Evolutionary conservation across 2,113 vertebrate species (phyloP).

Genomic region (Cettia cetti): DNA sequence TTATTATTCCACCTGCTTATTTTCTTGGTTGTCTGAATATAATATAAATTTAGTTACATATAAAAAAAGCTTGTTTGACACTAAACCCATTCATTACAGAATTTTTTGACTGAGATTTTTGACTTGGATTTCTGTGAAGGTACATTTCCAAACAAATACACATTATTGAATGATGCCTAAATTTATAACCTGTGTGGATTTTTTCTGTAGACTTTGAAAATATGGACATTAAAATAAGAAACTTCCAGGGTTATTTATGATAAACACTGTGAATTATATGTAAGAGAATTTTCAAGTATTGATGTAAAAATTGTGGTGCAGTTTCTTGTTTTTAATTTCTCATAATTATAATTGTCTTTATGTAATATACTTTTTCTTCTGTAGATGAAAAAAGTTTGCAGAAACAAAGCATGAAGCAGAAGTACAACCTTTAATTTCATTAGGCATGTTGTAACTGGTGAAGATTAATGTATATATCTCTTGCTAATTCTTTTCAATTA

Average conservation of each 20-base stretch:
- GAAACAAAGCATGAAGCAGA: conserved; percentile 55
- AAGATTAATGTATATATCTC: conserved; percentile 91
- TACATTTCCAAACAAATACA: background rate
- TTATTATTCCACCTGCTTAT: background rate
- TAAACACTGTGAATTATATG: background rate
- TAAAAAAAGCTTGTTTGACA: background rate
- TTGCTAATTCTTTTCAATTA: conserved; percentile 86
- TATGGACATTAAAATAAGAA: background rate
- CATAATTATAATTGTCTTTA: background rate
- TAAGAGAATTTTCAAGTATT: background rate
- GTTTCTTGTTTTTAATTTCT: background rate
- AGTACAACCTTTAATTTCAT: conserved; percentile 80
- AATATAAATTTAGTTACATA: background rate
- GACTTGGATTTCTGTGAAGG: background rate
- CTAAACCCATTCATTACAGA: background rate
- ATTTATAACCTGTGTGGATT: background rate
- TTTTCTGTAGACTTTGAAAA: background rate
- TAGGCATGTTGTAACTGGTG: conserved; percentile 82
- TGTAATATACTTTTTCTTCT: conserved; percentile 9
- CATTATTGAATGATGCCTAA: background rate
- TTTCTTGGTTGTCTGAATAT: background rate
- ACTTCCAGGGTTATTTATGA: background rate
- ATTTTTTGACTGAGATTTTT: background rate
- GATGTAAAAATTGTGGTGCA: background rate
- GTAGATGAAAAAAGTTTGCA: conserved; percentile 63